phyloP scores from a whole-genome alignment of 2,797 vertebrate genomes.

The Danio albolineatus region DNA sequence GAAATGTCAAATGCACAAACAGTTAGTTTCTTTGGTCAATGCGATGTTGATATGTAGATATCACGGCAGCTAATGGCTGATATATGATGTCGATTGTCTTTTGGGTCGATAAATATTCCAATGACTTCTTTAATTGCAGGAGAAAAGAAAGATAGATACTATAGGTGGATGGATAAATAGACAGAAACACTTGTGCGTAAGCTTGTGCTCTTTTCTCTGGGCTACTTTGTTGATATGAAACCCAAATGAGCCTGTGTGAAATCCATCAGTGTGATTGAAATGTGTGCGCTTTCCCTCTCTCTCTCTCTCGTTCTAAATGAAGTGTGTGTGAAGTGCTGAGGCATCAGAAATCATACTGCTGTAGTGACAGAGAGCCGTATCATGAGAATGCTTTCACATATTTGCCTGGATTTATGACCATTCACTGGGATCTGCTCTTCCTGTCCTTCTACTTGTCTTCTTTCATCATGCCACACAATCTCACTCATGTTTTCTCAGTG shows the following conservation, averaged over 20 bases:
- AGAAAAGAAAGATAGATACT: too few species aligned
- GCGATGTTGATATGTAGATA: too few species aligned
- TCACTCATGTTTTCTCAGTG: constrained; percentile 24
- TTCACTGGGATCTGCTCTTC: constrained; percentile 7
- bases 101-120: neutral
- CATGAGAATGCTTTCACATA: constrained; percentile 36
- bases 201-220: neutral
- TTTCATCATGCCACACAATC: constrained; percentile 26
- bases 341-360: constrained; percentile 39
- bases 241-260: constrained; percentile 29
- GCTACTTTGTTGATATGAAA: constrained; percentile 27
- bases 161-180: neutral
- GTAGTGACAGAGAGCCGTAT: constrained; percentile 21
- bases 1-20: too few species aligned
- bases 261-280: constrained; percentile 48
- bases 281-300: neutral
- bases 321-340: constrained; percentile 56
- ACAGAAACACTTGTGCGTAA: too few species aligned
- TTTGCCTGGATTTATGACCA: constrained; percentile 45
- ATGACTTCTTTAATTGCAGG: neutral
- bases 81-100: too few species aligned
- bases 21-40: too few species aligned
- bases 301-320: constrained; percentile 29
- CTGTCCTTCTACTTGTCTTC: constrained; percentile 8
- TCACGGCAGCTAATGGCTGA: too few species aligned